Conservation (phyloP, 23 tunicate genomes). For the Corella eumyota region DNA sequence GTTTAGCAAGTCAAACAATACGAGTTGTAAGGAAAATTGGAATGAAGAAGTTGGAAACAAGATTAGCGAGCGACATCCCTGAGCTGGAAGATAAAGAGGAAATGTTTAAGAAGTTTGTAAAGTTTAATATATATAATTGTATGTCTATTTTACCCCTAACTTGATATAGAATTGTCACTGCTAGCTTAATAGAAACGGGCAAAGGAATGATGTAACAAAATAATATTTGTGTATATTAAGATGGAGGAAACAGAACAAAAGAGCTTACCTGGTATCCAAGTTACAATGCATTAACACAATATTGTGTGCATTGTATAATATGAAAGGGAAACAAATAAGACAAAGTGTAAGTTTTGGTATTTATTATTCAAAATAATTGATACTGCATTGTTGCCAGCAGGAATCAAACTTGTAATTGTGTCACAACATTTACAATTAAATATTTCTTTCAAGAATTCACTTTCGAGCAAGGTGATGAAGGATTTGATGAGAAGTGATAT, state of each 20-base stretch:
- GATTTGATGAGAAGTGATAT: slow-evolving; percentile 46
- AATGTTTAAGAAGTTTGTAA: slow-evolving; percentile 16
- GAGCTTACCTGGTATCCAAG: slow-evolving; percentile 21
- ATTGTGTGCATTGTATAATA: slow-evolving; percentile 58
- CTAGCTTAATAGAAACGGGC: background rate
- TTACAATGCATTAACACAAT: slow-evolving; percentile 52
- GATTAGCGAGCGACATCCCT: slow-evolving; percentile 9
- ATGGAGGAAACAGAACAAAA: slow-evolving; percentile 30
- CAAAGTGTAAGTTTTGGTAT: slow-evolving; percentile 19
- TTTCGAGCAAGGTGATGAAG: slow-evolving; percentile 25
- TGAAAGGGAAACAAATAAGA: slow-evolving; percentile 43
- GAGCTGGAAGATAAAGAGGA: slow-evolving; percentile 43
- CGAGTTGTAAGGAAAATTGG: slow-evolving; percentile 17
- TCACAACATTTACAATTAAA: background rate
- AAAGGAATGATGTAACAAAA: no score
- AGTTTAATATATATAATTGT: background rate
- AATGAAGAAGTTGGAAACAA: slow-evolving; percentile 5
- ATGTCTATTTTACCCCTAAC: background rate
- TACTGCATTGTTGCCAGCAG: no score
- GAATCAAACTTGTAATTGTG: background rate
- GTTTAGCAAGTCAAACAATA: background rate
- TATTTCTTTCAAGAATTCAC: slow-evolving; percentile 20
- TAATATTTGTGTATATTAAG: slow-evolving; percentile 16
- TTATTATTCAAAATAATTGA: background rate
- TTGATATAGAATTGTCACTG: background rate